Evolutionary conservation across 2,888 invertebrate genomes (phyloP), one percentile per base, ranked within the genome.

Genomic region (Xiphydria camelus): DNA sequence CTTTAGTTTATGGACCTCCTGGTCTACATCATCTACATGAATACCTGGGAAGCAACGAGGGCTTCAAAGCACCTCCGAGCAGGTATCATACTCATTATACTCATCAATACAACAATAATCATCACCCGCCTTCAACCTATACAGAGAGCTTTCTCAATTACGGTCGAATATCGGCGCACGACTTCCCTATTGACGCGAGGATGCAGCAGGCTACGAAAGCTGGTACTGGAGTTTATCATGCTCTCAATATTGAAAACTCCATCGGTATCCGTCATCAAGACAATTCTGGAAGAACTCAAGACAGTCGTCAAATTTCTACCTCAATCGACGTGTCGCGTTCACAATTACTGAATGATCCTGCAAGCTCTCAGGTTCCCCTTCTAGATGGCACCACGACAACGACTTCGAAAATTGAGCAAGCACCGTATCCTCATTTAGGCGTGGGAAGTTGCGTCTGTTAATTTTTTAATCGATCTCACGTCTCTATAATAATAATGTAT

Each of bases 361-460:
- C 40, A 4, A 51, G 57, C 25, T 53, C 59, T n/a, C 66, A 67
- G 42, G 45, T 62, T 5, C 49, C 61, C 4, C 47, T 67, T 37
- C 46, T 65, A 18, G 67, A 67, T 32, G 51, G 52, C 33, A 46
- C 64, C 25, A 41, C 64, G 33, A 46, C 64, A 22, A 41, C 64
- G 33, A 61, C 57, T 41, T 61, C 69, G 3, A 72, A 72, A 52
- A 68, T 73, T 34, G 72, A 73, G 35, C 71, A 70, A 44, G 55
- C 64, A 2, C 61, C 67, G 21, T 73, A 71, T 42, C 57, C 67
- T 23, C 70, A 70, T 45, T 61, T 73, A 9, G 70, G 68, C 3
- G 67, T 73, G 3, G 69, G 71, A 5, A 73, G 71, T 35, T 72
- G 72, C 46, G 72, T 72, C 33, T 73, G 72, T 60, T 70, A 62